Conservation (phyloP, 1,140 invertebrate genomes). For the Ceratina australensis region DNA sequence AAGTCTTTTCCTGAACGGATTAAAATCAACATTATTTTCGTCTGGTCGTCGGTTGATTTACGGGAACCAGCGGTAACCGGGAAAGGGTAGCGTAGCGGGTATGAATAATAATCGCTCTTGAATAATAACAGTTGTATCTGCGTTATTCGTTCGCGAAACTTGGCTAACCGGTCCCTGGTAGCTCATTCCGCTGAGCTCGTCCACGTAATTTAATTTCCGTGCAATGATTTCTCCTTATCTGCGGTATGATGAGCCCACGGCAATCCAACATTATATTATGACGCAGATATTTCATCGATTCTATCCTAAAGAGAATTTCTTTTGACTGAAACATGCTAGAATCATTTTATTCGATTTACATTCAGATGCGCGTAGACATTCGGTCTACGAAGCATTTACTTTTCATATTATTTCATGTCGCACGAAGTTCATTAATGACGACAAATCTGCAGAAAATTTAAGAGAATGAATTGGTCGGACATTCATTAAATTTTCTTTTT, state of each 20-base stretch:
- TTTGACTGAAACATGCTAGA: too few species aligned
- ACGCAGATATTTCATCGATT: slow-evolving; percentile 7
- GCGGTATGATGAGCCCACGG: too few species aligned
- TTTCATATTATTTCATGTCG: too few species aligned
- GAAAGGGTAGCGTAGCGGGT: neutral
- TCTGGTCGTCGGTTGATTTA: too few species aligned
- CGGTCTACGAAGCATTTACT: too few species aligned
- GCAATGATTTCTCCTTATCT: slow-evolving; percentile 44
- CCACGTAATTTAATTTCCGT: slow-evolving; percentile 65
- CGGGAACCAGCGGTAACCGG: neutral
- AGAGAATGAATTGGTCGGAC: too few species aligned
- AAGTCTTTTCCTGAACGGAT: neutral
- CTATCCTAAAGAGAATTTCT: too few species aligned
- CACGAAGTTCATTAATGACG: too few species aligned
- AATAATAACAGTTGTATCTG: slow-evolving; percentile 3
- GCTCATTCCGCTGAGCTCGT: slow-evolving; percentile 54
- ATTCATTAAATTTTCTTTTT: too few species aligned
- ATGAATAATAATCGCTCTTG: slow-evolving; percentile 48
- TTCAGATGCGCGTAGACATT: too few species aligned
- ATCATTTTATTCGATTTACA: too few species aligned
- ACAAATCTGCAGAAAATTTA: too few species aligned
- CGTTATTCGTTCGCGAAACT: slow-evolving; percentile 46
- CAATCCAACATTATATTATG: neutral
- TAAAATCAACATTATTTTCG: neutral
- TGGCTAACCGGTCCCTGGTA: slow-evolving; percentile 38